phyloP scores from a whole-genome alignment of 2,797 vertebrate species.

The Naso thynnoides region DNA sequence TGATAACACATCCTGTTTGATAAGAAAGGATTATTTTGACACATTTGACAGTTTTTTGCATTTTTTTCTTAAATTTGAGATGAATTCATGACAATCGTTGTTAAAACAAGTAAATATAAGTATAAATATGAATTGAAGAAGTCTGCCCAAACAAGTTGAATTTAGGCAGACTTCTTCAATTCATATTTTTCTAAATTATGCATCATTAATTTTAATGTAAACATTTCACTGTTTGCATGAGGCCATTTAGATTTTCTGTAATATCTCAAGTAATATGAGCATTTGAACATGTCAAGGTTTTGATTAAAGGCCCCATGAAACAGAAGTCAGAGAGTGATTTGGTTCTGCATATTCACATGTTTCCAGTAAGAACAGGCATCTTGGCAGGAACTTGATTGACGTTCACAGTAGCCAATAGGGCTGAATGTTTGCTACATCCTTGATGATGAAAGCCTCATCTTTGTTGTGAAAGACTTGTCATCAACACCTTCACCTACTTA shows the following conservation, averaged over 20 bases:
- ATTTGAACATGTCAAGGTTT: not conserved
- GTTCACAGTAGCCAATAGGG: too few species aligned
- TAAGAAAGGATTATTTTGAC: conserved; percentile 18
- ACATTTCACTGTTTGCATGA: not conserved
- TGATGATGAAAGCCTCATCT: too few species aligned
- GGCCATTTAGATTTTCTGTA: not conserved
- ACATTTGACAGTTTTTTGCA: not conserved
- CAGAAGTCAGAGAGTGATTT: too few species aligned
- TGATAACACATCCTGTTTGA: conserved; percentile 40
- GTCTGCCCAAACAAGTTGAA: too few species aligned
- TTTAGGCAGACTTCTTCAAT: not conserved
- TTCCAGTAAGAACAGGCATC: too few species aligned
- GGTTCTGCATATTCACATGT: too few species aligned
- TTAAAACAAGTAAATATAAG: not conserved
- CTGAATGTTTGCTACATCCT: too few species aligned
- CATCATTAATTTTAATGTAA: not conserved
- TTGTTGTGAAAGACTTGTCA: too few species aligned
- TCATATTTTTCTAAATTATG: not conserved
- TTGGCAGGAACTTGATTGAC: too few species aligned
- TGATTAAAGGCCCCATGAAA: too few species aligned
- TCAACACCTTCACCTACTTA: too few species aligned
- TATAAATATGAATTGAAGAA: too few species aligned
- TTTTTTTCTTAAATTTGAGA: not conserved
- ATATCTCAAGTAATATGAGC: not conserved
- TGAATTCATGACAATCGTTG: not conserved